phyloP scores from a whole-genome alignment of 2,113 vertebrate genomes.

The Sebastes schlegelii region DNA sequence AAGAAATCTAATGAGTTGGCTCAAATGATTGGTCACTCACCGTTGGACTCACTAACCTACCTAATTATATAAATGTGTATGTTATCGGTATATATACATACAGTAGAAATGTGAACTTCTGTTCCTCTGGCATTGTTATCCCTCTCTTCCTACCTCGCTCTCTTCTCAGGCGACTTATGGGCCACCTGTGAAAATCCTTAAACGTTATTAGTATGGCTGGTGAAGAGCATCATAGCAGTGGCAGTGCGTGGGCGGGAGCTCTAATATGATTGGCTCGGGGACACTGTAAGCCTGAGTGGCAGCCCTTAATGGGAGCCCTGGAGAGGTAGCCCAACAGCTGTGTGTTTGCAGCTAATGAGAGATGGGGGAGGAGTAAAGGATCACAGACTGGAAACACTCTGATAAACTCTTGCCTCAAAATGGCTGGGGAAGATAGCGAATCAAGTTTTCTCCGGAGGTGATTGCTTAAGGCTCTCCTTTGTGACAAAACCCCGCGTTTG shows the following conservation, averaged over 20 bases:
- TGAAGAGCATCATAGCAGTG: slow-evolving; percentile 51
- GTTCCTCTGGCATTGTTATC: background rate
- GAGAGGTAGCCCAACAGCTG: slow-evolving; percentile 85
- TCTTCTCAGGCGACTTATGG: slow-evolving; percentile 34
- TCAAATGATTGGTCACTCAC: slow-evolving; percentile 18
- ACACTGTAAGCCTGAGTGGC: slow-evolving; percentile 78
- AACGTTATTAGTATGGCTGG: slow-evolving; percentile 67
- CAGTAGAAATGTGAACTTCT: background rate
- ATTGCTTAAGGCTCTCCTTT: slow-evolving; percentile 72
- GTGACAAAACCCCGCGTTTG: slow-evolving; percentile 67
- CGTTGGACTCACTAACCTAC: background rate
- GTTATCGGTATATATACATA: background rate
- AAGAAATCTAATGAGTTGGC: slow-evolving; percentile 11
- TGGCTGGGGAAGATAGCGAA: slow-evolving; percentile 71
- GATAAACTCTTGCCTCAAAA: slow-evolving; percentile 77
- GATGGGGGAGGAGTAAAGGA: slow-evolving; percentile 80
- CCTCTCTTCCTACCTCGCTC: background rate
- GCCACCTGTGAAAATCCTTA: slow-evolving; percentile 70
- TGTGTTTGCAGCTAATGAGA: slow-evolving; percentile 86
- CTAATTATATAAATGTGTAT: background rate
- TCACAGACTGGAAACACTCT: slow-evolving; percentile 80
- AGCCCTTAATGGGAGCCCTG: slow-evolving; percentile 84
- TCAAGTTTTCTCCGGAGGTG: slow-evolving; percentile 75
- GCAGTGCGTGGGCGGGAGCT: slow-evolving; percentile 76
- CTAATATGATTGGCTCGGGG: slow-evolving; percentile 80